Evolutionary conservation across 2,888 invertebrate genomes (phyloP).

Genomic region (Ephialtes manifestator): DNA sequence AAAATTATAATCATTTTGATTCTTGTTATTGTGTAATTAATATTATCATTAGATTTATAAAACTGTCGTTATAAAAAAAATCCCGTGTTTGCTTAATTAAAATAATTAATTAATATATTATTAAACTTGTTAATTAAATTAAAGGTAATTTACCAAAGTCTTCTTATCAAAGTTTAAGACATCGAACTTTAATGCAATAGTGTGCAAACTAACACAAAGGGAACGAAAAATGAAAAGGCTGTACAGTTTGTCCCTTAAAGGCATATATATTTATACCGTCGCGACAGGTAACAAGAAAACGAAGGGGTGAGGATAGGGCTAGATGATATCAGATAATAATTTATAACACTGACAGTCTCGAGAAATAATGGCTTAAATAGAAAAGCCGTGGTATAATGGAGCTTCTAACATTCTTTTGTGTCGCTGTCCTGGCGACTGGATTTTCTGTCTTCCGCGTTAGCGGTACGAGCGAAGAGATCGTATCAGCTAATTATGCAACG

Average conservation of each 20-base stretch:
- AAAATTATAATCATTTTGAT: no score
- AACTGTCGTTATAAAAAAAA: no score
- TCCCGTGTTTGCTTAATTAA: no score
- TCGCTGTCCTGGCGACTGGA: constrained; percentile 68
- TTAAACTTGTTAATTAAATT: neutral
- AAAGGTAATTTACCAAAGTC: neutral
- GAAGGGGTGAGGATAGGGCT: constrained; percentile 10
- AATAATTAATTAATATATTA: no score
- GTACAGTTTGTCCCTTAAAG: neutral
- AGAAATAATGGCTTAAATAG: constrained; percentile 76
- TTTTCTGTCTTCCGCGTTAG: constrained; percentile 58
- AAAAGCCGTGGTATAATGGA: constrained; percentile 73
- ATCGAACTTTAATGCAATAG: neutral
- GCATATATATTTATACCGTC: neutral
- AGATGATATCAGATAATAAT: constrained; percentile 48
- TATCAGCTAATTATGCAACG: constrained; percentile 79
- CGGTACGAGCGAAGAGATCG: constrained; percentile 71
- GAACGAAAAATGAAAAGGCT: neutral
- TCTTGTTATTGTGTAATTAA: no score
- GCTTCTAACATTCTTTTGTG: constrained; percentile 79
- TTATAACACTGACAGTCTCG: constrained; percentile 51
- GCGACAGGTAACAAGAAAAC: neutral
- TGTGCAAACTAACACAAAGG: neutral
- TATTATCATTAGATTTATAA: no score
- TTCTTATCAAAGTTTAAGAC: neutral